Conservation (phyloP, 2,113 vertebrate genomes). For the Ptilorrhoa leucosticta region DNA sequence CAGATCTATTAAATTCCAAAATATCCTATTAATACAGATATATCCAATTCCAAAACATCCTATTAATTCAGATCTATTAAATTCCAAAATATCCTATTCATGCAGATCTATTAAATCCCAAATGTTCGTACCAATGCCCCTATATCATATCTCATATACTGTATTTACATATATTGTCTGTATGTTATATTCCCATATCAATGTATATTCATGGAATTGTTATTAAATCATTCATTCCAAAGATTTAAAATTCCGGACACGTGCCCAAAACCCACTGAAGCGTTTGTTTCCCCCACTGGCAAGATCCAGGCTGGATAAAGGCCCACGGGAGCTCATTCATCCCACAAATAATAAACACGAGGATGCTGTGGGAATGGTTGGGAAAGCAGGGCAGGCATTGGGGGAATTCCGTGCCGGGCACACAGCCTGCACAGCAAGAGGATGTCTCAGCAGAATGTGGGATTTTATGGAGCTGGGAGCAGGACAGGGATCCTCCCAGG, state of each 20-base stretch:
- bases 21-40: rapidly evolving
- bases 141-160: not conserved
- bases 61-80: rapidly evolving
- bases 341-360: not conserved
- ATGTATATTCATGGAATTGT: rapidly evolving
- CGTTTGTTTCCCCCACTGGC: not conserved
- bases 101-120: not conserved
- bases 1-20: not conserved
- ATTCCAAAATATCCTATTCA: not conserved
- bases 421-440: not conserved
- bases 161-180: rapidly evolving
- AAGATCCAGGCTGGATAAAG: not conserved
- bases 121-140: not conserved
- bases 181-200: not conserved
- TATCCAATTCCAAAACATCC: not conserved
- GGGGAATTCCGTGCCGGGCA: not conserved
- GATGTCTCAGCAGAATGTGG: not conserved
- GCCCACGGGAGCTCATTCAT: not conserved
- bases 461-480: not conserved
- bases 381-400: not conserved
- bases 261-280: not conserved
- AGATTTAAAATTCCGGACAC: not conserved
- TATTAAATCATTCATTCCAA: not conserved
- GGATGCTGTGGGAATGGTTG: not conserved
- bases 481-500: not conserved